Conservation (phyloP, 2,113 vertebrate species). For the Candoia aspera region DNA sequence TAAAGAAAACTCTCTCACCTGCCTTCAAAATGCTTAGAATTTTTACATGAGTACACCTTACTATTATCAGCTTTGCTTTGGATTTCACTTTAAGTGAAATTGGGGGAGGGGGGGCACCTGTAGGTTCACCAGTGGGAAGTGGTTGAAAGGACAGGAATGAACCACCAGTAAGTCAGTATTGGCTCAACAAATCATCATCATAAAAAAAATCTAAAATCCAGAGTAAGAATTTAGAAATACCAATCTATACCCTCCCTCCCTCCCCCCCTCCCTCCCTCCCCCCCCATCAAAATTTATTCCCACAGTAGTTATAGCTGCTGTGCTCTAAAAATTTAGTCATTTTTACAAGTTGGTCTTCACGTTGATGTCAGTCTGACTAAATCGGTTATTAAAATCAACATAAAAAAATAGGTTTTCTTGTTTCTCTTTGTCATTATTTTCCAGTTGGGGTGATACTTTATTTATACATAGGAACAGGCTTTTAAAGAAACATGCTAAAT, state of each 20-base stretch:
- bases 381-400: neutral
- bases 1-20: too few relatives aligned
- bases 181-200: neutral
- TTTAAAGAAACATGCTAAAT: conserved; percentile 24
- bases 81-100: too few relatives aligned
- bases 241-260: too few relatives aligned
- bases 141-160: too few relatives aligned
- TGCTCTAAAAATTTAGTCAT: neutral
- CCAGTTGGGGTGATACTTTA: conserved; percentile 8
- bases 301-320: neutral
- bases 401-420: neutral
- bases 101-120: too few relatives aligned
- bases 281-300: neutral
- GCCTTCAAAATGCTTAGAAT: too few relatives aligned
- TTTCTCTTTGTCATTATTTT: conserved; percentile 6
- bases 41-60: too few relatives aligned
- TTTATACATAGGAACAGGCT: conserved; percentile 26
- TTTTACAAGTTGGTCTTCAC: neutral
- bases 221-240: too few relatives aligned
- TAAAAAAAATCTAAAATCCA: too few relatives aligned
- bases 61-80: too few relatives aligned
- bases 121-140: too few relatives aligned
- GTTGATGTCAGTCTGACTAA: conserved; percentile 8
- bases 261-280: neutral
- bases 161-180: neutral